These are phyloP conservation scores for Venturia canescens DNA, from an alignment of 1,140 invertebrate genomes.

Conservation along the genomic window DNA sequence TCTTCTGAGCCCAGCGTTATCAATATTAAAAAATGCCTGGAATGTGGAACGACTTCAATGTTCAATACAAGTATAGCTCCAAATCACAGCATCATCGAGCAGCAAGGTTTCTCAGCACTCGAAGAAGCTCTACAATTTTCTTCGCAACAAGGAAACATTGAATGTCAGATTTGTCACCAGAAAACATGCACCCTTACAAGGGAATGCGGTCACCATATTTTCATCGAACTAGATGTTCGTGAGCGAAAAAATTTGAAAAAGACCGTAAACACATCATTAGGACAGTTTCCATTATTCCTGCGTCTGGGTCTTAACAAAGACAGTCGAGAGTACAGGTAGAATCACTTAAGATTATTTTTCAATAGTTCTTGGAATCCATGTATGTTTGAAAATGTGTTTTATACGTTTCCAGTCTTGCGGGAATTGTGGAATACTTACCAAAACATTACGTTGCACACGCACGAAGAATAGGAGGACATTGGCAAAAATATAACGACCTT, in stretches of 20 bases:
- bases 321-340: no score
- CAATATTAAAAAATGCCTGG: neutral
- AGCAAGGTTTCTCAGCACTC: constrained; percentile 35
- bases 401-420: neutral
- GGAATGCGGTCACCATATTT: neutral
- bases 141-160: neutral
- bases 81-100: constrained; percentile 33
- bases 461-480: neutral
- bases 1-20: neutral
- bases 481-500: constrained; percentile 24
- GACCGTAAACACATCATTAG: neutral
- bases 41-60: neutral
- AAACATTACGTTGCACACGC: constrained; percentile 5
- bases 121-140: constrained; percentile 35
- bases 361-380: no score
- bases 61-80: neutral
- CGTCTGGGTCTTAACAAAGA: no score
- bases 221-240: constrained; percentile 36
- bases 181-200: neutral
- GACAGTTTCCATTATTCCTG: no score
- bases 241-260: constrained; percentile 9
- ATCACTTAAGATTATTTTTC: no score
- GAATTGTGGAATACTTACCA: neutral
- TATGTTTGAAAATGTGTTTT: no score
- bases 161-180: constrained; percentile 4